Conservation (phyloP, 2,797 vertebrate species). For the Rhinatrema bivittatum region DNA sequence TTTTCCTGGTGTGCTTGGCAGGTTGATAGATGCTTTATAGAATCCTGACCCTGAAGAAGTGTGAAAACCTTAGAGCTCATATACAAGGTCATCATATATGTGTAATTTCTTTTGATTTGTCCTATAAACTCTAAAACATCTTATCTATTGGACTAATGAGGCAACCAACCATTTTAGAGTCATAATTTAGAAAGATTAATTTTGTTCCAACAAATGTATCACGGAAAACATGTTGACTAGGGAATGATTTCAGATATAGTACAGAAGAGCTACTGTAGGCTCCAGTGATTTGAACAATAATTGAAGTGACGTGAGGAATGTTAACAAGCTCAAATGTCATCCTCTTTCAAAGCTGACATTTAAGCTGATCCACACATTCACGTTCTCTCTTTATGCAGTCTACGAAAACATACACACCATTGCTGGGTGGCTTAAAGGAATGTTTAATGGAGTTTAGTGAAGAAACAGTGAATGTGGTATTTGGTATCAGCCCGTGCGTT, state of each 20-base stretch:
- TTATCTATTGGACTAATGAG: too few species aligned
- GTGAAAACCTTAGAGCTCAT: too few species aligned
- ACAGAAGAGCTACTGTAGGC: constrained; percentile 22
- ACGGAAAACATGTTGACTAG: constrained; percentile 21
- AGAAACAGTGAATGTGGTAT: constrained; percentile 17
- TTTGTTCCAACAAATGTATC: too few species aligned
- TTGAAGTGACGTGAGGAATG: constrained; percentile 53
- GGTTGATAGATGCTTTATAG: too few species aligned
- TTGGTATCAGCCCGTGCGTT: constrained; percentile 23
- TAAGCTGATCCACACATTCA: constrained; percentile 24
- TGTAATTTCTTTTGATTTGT: too few species aligned
- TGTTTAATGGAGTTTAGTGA: constrained; percentile 11
- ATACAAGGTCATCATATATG: too few species aligned
- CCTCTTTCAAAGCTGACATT: constrained; percentile 52
- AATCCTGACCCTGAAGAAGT: too few species aligned
- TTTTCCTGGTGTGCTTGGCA: too few species aligned
- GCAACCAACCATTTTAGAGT: too few species aligned
- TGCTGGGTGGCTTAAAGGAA: constrained; percentile 15
- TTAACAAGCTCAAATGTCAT: constrained; percentile 58
- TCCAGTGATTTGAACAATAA: constrained; percentile 45
- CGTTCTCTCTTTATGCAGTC: constrained; percentile 21
- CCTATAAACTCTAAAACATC: too few species aligned
- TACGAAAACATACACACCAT: constrained; percentile 16
- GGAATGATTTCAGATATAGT: constrained; percentile 38
- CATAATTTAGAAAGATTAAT: too few species aligned